phyloP scores from a whole-genome alignment of 2,797 vertebrate species.

The Euthynnus affinis region DNA sequence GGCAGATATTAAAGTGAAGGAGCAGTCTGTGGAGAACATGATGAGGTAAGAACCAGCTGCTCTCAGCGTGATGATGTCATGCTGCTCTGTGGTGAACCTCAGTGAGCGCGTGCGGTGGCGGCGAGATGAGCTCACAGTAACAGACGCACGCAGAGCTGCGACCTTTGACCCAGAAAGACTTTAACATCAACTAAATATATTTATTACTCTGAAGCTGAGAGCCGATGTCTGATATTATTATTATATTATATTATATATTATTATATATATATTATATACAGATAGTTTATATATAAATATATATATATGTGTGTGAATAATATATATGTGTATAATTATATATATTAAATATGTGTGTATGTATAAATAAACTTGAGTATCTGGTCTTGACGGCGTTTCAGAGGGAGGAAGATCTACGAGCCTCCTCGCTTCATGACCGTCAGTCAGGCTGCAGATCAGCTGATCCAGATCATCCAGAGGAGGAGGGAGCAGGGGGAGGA shows the following conservation, averaged over 20 bases:
- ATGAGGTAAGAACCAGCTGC: constrained; percentile 91
- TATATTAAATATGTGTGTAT: too few species aligned
- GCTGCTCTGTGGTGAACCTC: constrained; percentile 14
- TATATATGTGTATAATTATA: too few species aligned
- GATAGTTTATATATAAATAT: too few species aligned
- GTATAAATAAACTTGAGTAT: too few species aligned
- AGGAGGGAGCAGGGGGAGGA: constrained; percentile 85
- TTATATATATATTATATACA: too few species aligned
- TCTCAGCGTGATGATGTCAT: constrained; percentile 18
- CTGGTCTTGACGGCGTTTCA: too few species aligned
- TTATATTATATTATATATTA: too few species aligned
- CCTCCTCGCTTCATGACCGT: constrained; percentile 94
- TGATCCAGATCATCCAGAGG: constrained; percentile 90
- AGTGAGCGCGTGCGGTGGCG: not conserved
- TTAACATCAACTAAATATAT: too few species aligned
- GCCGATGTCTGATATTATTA: too few species aligned
- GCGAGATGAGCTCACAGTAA: too few species aligned
- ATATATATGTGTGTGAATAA: too few species aligned
- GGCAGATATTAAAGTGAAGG: constrained; percentile 97
- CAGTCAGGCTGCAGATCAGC: constrained; percentile 91
- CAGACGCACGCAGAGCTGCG: too few species aligned
- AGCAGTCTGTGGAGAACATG: constrained; percentile 95
- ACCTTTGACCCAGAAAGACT: not conserved
- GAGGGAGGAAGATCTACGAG: constrained; percentile 94
- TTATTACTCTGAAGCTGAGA: not conserved